These are phyloP conservation scores for Drosophila pseudotakahashii DNA, from an alignment of 2,888 invertebrate species.

Conservation along the genomic window DNA sequence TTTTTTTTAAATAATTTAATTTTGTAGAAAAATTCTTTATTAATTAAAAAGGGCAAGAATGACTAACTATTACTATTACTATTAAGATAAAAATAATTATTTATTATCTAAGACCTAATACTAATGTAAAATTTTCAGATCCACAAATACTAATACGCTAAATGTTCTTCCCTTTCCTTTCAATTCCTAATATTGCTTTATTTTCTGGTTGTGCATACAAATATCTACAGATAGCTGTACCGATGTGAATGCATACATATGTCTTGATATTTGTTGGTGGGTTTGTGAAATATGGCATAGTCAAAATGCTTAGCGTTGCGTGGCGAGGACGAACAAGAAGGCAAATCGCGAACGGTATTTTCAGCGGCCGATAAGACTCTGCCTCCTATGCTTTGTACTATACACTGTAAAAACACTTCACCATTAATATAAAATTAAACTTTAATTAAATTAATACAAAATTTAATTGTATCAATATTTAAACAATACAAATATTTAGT, in stretches of 20 bases:
- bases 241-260: constrained; percentile 18
- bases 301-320: constrained; percentile 62
- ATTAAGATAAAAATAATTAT: too few relatives aligned
- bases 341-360: constrained; percentile 58
- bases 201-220: constrained; percentile 6
- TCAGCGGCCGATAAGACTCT: constrained; percentile 52
- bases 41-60: too few relatives aligned
- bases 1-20: too few relatives aligned
- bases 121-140: not conserved
- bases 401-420: not conserved
- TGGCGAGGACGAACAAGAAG: constrained; percentile 50
- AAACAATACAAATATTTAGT: too few relatives aligned
- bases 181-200: constrained; percentile 16
- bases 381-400: not conserved
- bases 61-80: too few relatives aligned
- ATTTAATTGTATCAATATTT: too few relatives aligned
- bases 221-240: not conserved
- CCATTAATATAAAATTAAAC: not conserved
- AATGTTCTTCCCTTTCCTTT: too few relatives aligned
- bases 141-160: too few relatives aligned
- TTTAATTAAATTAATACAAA: too few relatives aligned
- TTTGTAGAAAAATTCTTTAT: too few relatives aligned
- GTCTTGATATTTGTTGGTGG: constrained; percentile 31
- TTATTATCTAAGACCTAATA: too few relatives aligned
- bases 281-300: constrained; percentile 60